A percentile compares a stretch with the other conserved stretches of the same genome.
phyloP scores from a whole-genome alignment of 2,888 invertebrate species.

The Actias luna region DNA sequence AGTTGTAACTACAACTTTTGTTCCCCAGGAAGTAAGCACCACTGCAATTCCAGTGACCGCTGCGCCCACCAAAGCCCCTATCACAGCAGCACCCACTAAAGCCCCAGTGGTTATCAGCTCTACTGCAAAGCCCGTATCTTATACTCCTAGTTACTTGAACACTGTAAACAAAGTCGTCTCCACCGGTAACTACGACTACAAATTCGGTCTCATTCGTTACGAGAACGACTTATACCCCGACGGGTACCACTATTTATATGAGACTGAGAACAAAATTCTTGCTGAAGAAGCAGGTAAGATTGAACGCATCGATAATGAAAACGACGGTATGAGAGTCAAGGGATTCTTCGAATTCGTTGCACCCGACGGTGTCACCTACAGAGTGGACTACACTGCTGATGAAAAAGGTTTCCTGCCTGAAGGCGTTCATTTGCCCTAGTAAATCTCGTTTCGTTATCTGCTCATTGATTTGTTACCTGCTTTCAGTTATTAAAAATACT shows the following conservation, averaged over 20 bases:
- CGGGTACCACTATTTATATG: slow-evolving; percentile 75
- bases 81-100: slow-evolving; percentile 2
- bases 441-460: not conserved
- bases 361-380: slow-evolving; percentile 71
- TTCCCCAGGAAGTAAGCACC: not conserved
- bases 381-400: slow-evolving; percentile 74
- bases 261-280: slow-evolving; percentile 74
- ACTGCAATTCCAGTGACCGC: not conserved
- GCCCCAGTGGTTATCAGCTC: not conserved
- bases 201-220: slow-evolving; percentile 69
- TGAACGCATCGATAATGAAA: slow-evolving; percentile 55
- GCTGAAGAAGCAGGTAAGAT: slow-evolving; percentile 69
- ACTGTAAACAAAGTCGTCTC: not conserved
- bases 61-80: not conserved
- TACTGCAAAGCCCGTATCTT: not conserved
- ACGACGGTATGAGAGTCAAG: slow-evolving; percentile 55
- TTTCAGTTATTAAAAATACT: slow-evolving; percentile 17
- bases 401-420: slow-evolving; percentile 67
- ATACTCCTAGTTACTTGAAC: not conserved
- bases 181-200: slow-evolving; percentile 53
- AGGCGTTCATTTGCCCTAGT: slow-evolving; percentile 58
- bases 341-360: slow-evolving; percentile 71
- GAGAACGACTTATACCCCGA: slow-evolving; percentile 58
- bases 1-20: not conserved
- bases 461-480: slow-evolving; percentile 17